Evolutionary conservation across 2,888 invertebrate species (phyloP).

Genomic region (Dryadula phaetusa): DNA sequence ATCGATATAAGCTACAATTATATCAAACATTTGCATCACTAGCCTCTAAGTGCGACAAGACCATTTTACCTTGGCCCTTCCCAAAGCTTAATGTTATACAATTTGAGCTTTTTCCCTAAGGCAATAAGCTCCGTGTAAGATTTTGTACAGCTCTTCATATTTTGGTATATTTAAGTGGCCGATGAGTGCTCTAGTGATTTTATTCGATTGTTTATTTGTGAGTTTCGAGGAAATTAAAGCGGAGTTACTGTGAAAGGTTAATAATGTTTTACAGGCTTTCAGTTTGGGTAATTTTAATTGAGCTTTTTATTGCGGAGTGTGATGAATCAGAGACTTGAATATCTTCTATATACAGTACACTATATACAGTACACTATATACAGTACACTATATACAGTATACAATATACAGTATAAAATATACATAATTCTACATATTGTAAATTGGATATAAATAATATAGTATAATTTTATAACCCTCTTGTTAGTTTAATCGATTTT

Average conservation of each 20-base stretch:
- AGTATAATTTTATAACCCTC: too few species aligned
- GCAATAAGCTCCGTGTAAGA: slow-evolving; percentile 43
- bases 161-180: slow-evolving; percentile 61
- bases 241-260: slow-evolving; percentile 50
- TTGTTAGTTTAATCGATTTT: too few species aligned
- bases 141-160: slow-evolving; percentile 32
- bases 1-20: slow-evolving; percentile 27
- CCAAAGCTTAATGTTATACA: slow-evolving; percentile 33
- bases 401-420: too few species aligned
- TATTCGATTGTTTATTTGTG: slow-evolving; percentile 78
- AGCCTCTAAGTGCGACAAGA: slow-evolving; percentile 52
- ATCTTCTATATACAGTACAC: not conserved
- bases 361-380: too few species aligned
- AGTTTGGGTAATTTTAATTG: slow-evolving; percentile 27
- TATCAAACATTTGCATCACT: slow-evolving; percentile 54
- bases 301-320: not conserved
- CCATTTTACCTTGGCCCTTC: slow-evolving; percentile 43
- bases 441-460: too few species aligned
- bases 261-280: slow-evolving; percentile 42
- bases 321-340: not conserved
- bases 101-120: slow-evolving; percentile 45
- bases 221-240: slow-evolving; percentile 64
- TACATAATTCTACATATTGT: too few species aligned
- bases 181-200: slow-evolving; percentile 74
- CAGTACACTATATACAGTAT: too few species aligned